Evolutionary conservation across 2,888 invertebrate genomes (phyloP), one percentile per base, ranked within the genome.

Genomic region (Drosophila mimetica): DNA sequence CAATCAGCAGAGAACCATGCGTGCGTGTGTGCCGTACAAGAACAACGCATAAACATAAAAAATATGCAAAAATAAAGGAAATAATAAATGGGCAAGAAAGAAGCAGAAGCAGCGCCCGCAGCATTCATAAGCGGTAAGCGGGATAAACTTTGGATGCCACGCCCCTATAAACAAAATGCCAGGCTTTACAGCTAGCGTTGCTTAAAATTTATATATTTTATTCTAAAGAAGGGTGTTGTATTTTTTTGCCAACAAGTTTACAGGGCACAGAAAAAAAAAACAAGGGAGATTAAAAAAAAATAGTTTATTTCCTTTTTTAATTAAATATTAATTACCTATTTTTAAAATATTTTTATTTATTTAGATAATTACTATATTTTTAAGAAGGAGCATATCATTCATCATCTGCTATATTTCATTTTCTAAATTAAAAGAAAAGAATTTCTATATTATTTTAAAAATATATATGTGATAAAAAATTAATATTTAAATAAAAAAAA

Each of bases 1-100:
- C 82, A 82, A 82, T 82, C 82, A 85, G 71, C 78, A 61, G 75
- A 72, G 2, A 71, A 59, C 70, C 79, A 76, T 72, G 83, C 79
- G 74, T 57, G 55, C 52, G 50, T 54, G 55, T 47, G 50, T 41
- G 46, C n/a, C 57, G 28, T 8, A 36, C 32, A 60, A 52, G 50
- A 67, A 70, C 50, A 61, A 67, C 65, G 67, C 74, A 78, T 76
- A 85, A 80, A 74, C 64, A 85, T 69, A 55, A 76, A 71, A 77
- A 53, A 60, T 57, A 50, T 58, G 64, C 64, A 52, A 67, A 67
- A 48, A 67, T 52, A 64, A 64, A 52, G 50, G 58, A 59, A 69
- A 50, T 44, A 63, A 64, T 71, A 64, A 47, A 72, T 53, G 57
- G 41, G 63, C 54, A 69, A 66, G 58, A n/a, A 16, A 16, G 11